Evolutionary conservation across 2,888 invertebrate genomes (phyloP), one percentile per base, ranked within the genome.

Genomic region (Dorcus parallelipipedus): DNA sequence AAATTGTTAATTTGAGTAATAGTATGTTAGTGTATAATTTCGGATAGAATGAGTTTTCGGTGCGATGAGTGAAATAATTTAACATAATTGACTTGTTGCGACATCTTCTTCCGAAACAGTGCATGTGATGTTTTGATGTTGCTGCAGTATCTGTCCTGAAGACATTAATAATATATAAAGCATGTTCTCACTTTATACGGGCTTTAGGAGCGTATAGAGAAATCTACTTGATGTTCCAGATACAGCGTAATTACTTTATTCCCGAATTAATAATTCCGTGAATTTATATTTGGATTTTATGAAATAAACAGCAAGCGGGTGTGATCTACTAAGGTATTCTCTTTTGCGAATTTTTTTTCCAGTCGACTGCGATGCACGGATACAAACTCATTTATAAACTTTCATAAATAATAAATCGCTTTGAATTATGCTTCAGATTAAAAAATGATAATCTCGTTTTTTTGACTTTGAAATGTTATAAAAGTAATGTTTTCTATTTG

Each of bases 311-410:
- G 71, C 65, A 67, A 61, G 59, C 62, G 68, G 67, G 70, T 69
- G 72, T 69, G 64, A 69, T 67, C 67, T 71, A 67, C 69, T 73
- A 72, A 71, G 69, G 59, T 64, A 73, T 73, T 73, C 73, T 64
- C 70, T 73, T 20, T 47, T 48, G 45, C 20, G 26, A 49, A 49
- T 49, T 49, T 49, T 49, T 49, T 33, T 33, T 33, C 26, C 26
- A 33, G 26, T 33, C 7, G 26, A 33, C 6, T 33, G 26, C 26
- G 26, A 33, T 33, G n/a, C 55, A 38, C 52, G 56, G 52, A 55
- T 60, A 54, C 54, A 61, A 50, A 59, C 57, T 41, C 57, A 61
- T 60, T 59, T 38, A 52, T 51, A 54, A 49, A 59, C 56, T 43
- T 50, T 59, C 49, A 59, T 64, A 55, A 60, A 62, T 64, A 60